These are phyloP conservation scores for Stenolophus ochropezus DNA, from an alignment of 2,888 invertebrate genomes.

Conservation along the genomic window DNA sequence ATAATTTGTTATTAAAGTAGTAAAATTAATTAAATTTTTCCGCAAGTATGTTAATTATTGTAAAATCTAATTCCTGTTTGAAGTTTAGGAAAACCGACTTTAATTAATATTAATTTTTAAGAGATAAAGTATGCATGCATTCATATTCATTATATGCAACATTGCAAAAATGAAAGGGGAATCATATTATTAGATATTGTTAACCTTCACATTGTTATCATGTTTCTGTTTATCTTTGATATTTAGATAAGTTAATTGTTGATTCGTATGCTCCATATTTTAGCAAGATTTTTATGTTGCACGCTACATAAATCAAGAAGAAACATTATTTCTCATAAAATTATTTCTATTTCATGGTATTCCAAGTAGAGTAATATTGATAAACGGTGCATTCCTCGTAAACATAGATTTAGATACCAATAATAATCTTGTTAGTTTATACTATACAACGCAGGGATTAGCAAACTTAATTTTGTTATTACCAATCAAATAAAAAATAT, in stretches of 20 bases:
- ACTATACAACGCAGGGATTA: too few relatives aligned
- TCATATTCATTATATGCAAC: neutral
- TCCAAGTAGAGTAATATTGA: too few relatives aligned
- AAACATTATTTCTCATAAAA: neutral
- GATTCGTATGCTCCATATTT: neutral
- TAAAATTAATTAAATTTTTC: constrained; percentile 26
- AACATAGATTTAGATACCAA: too few relatives aligned
- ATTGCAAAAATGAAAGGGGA: neutral
- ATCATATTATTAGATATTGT: neutral
- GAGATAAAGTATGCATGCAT: neutral
- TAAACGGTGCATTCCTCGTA: too few relatives aligned
- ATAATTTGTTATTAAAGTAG: constrained; percentile 36
- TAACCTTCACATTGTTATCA: neutral
- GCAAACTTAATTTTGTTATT: too few relatives aligned
- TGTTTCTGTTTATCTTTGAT: neutral
- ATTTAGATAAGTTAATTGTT: neutral
- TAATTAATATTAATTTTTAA: neutral
- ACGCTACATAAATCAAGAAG: neutral
- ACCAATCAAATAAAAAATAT: too few relatives aligned
- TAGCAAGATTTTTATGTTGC: neutral
- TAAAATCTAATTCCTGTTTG: neutral
- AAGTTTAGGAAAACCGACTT: constrained; percentile 12
- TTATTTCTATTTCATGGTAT: neutral
- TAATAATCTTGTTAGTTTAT: too few relatives aligned
- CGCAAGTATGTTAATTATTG: constrained; percentile 31